A percentile compares a stretch with the other conserved stretches of the same genome.
These are phyloP conservation scores for Cacatua alba DNA, from an alignment of 2,113 vertebrate genomes.

Conservation along the genomic window DNA sequence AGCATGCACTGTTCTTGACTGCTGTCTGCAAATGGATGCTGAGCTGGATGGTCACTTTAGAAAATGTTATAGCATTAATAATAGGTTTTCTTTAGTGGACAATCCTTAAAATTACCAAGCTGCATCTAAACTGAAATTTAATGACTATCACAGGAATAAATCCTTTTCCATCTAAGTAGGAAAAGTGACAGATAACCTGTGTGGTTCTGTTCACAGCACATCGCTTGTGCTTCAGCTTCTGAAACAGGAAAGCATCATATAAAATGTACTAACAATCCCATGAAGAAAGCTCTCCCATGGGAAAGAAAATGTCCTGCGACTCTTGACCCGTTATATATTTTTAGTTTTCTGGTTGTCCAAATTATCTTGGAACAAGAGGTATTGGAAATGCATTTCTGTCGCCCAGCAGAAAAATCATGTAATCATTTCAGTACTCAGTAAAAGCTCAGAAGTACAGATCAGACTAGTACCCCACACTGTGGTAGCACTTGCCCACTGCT, in stretches of 20 bases:
- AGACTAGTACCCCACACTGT: background rate
- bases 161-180: background rate
- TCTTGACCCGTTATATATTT: slow-evolving; percentile 12
- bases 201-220: background rate
- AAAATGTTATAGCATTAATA: background rate
- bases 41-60: background rate
- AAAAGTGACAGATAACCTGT: background rate
- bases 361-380: background rate
- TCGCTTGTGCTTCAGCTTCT: background rate
- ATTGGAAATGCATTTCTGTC: background rate
- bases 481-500: background rate
- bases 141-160: background rate
- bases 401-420: background rate
- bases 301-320: background rate
- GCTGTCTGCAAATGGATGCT: background rate
- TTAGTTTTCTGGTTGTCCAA: slow-evolving; percentile 1
- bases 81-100: background rate
- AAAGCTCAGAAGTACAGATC: too few species aligned
- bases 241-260: background rate
- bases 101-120: background rate
- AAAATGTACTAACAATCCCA: background rate
- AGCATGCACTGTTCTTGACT: background rate
- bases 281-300: background rate
- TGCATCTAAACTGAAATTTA: background rate
- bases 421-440: background rate